A percentile compares a stretch with the other conserved stretches of the same genome.
Evolutionary conservation across 2,888 invertebrate species (phyloP).

Genomic region (Cataglyphis cursor): DNA sequence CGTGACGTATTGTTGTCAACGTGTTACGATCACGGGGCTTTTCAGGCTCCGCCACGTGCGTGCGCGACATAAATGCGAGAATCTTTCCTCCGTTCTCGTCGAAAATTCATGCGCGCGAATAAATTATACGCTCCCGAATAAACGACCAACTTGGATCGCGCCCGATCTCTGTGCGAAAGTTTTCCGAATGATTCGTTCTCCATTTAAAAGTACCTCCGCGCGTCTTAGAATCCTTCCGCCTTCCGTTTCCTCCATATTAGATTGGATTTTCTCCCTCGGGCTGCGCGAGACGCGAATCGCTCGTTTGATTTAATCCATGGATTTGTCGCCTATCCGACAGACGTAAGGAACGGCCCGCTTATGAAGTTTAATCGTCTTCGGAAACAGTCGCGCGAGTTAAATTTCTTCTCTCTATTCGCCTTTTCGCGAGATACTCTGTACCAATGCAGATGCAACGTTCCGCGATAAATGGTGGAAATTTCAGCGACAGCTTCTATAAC

Average conservation of each 20-base stretch:
- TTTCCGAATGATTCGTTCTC: slow-evolving; percentile 77
- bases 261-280: slow-evolving; percentile 70
- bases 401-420: slow-evolving; percentile 40
- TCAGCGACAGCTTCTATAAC: background rate
- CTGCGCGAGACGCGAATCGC: slow-evolving; percentile 44
- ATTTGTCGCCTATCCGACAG: slow-evolving; percentile 60
- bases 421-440: background rate
- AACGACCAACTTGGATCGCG: slow-evolving; percentile 67
- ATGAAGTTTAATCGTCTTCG: slow-evolving; percentile 64
- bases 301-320: slow-evolving; percentile 70
- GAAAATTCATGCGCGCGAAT: slow-evolving; percentile 41
- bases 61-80: slow-evolving; percentile 33
- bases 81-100: background rate
- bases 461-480: background rate
- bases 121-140: slow-evolving; percentile 62
- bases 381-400: slow-evolving; percentile 45
- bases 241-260: slow-evolving; percentile 56
- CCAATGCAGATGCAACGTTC: background rate
- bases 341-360: slow-evolving; percentile 59
- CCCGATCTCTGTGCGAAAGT: slow-evolving; percentile 70
- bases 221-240: slow-evolving; percentile 14
- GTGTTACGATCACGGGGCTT: slow-evolving; percentile 55
- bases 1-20: slow-evolving; percentile 61
- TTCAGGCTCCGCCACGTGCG: slow-evolving; percentile 27
- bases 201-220: slow-evolving; percentile 62